These are phyloP conservation scores for Psilopogon haemacephalus DNA, from an alignment of 2,113 vertebrate genomes.

Conservation along the genomic window DNA sequence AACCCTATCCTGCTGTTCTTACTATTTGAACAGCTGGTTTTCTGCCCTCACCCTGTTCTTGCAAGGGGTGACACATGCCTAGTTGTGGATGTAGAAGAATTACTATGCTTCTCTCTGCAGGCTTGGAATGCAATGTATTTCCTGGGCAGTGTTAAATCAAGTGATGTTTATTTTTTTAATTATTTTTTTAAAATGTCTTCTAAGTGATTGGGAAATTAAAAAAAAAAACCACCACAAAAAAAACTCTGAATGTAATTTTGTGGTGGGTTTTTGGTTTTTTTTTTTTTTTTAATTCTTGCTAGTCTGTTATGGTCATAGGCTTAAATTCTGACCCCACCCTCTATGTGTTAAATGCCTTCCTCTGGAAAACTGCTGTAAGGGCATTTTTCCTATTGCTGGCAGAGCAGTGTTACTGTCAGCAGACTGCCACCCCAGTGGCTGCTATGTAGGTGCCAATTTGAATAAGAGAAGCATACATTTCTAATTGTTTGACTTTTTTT, in stretches of 20 bases:
- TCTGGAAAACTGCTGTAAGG: conserved; percentile 53
- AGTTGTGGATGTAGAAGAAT: not conserved
- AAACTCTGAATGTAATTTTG: not conserved
- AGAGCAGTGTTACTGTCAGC: conserved; percentile 20
- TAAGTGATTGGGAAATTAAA: not conserved
- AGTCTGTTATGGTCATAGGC: not conserved
- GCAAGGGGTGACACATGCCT: not conserved
- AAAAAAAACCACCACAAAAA: too few relatives aligned
- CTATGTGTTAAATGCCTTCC: conserved; percentile 28
- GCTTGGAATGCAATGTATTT: not conserved
- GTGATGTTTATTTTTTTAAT: not conserved
- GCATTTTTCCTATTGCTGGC: conserved; percentile 46
- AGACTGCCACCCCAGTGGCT: not conserved
- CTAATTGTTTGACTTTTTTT: not conserved
- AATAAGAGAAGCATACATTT: conserved; percentile 7
- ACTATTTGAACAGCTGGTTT: conserved; percentile 27
- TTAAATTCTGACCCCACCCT: conserved; percentile 33
- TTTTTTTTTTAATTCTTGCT: conserved; percentile 9
- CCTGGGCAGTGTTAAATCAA: not conserved
- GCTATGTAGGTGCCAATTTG: not conserved
- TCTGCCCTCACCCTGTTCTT: not conserved
- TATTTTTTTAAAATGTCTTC: not conserved
- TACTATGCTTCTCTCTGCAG: not conserved
- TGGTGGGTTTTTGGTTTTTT: too few relatives aligned
- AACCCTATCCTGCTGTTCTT: not conserved